These are phyloP conservation scores for Drosophila austrosaltans DNA, from an alignment of 2,888 invertebrate species.

Conservation along the genomic window DNA sequence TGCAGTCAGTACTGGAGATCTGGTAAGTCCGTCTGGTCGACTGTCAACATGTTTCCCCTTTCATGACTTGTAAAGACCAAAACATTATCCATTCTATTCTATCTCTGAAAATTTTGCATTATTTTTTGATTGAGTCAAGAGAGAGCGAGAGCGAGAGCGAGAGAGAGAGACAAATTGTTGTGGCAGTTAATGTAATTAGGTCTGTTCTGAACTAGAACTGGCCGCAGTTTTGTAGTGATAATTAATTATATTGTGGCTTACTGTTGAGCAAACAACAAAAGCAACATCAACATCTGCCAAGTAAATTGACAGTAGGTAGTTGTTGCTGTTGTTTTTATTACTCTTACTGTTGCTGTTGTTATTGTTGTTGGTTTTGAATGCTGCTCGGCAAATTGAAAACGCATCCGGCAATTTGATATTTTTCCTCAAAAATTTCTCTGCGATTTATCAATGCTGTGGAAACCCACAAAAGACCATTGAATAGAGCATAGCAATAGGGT, in stretches of 20 bases:
- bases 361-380: background rate
- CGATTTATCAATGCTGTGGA: conserved; percentile 51
- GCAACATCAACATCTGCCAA: conserved; percentile 19
- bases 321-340: conserved; percentile 2
- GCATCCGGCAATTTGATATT: conserved; percentile 38
- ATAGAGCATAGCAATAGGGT: background rate
- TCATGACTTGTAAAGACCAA: conserved; percentile 27
- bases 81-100: background rate
- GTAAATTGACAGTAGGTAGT: conserved; percentile 25
- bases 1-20: background rate
- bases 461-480: conserved; percentile 48
- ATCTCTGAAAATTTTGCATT: conserved; percentile 20
- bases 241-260: conserved; percentile 47
- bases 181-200: conserved; percentile 63
- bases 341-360: background rate
- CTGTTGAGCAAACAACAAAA: conserved; percentile 33
- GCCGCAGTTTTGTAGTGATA: conserved; percentile 34
- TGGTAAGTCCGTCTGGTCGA: background rate
- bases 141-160: background rate
- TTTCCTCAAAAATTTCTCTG: conserved; percentile 13
- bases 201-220: conserved; percentile 13
- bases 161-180: conserved; percentile 27
- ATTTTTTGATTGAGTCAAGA: conserved; percentile 48
- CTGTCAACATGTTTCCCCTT: conserved; percentile 25
- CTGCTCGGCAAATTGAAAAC: conserved; percentile 40